Base-by-base conservation (phyloP, 2,113 vertebrate genomes). In the Calyptomena viridis region DNA sequence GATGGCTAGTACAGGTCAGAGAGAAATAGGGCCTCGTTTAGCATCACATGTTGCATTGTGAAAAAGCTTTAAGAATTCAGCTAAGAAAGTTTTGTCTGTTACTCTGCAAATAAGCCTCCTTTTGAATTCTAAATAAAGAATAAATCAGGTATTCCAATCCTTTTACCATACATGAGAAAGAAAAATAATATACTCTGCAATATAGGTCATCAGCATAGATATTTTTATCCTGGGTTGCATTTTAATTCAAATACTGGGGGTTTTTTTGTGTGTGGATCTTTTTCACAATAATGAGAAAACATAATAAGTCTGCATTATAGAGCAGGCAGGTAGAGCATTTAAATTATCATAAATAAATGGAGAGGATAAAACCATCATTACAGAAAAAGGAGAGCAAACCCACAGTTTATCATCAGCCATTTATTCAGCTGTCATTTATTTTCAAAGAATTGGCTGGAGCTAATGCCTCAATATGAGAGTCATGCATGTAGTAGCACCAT, bases 301-400 rank as follows among this genome's bases (percentile, higher is more conserved):
- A 77, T 73, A 68, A 33, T 68, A 93, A 84, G 56, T 64, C 68
- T 78, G 66, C 74, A 64, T 52, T 89, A 75, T 33, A 84, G 40
- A 87, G 52, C 13, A 93, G 66, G 44, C 52, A 94, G 39, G 56
- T 72, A 93, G 83, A 74, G 40, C 12, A 30, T 86, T 81, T 83
- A 93, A 90, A 94, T 84, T 86, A 78, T 59, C 76, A 74, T 74
- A 75, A 94, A 90, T 76, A 94, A 90, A 95, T 73, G 39, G 46
- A 47, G 37, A 88, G 42, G 50, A 40, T 95, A 77, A 86, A 89
- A 35, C 59, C 60, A 47, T 90, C 72, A 59, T 90, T 97, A 81
- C 21, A 59, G 76, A 75, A 87, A 93, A 94, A 80, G 39, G 27
- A 80, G 31, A 79, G 27, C 39, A 87, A 93, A 90, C 42, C 17